phyloP scores from a whole-genome alignment of 2,888 invertebrate genomes.

The Rotaria socialis region DNA sequence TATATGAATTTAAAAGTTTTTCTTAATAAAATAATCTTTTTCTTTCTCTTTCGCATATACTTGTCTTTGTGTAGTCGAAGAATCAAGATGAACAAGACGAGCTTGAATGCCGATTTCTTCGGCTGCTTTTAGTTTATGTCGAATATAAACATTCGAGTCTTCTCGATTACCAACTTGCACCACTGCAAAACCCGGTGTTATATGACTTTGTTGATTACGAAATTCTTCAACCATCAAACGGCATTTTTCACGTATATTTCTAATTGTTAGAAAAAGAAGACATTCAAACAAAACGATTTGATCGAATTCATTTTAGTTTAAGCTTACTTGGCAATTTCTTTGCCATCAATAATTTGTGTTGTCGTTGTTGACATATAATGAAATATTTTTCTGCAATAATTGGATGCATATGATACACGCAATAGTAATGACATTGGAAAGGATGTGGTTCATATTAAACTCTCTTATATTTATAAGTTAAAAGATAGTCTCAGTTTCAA shows the following conservation, averaged over 20 bases:
- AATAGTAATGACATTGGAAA: background rate
- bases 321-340: slow-evolving; percentile 2
- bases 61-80: slow-evolving; percentile 23
- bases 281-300: no score
- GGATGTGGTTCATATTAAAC: no score
- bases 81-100: slow-evolving; percentile 41
- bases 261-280: background rate
- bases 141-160: slow-evolving; percentile 45
- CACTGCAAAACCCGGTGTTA: slow-evolving; percentile 11
- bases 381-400: background rate
- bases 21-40: no score
- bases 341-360: slow-evolving; percentile 1
- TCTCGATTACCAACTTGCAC: slow-evolving; percentile 39
- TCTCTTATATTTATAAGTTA: background rate
- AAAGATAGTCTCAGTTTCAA: background rate
- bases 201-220: background rate
- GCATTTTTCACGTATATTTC: slow-evolving; percentile 4
- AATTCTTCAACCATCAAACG: background rate
- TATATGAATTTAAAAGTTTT: no score
- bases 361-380: background rate
- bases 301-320: no score
- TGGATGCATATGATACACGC: background rate
- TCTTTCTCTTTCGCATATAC: background rate
- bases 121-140: slow-evolving; percentile 46
- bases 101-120: slow-evolving; percentile 42